Percentiles rank a stretch among this genome's conserved stretches.
These are phyloP conservation scores for Amphiduros pacificus DNA, from an alignment of 2,888 invertebrate species.

Conservation along the genomic window DNA sequence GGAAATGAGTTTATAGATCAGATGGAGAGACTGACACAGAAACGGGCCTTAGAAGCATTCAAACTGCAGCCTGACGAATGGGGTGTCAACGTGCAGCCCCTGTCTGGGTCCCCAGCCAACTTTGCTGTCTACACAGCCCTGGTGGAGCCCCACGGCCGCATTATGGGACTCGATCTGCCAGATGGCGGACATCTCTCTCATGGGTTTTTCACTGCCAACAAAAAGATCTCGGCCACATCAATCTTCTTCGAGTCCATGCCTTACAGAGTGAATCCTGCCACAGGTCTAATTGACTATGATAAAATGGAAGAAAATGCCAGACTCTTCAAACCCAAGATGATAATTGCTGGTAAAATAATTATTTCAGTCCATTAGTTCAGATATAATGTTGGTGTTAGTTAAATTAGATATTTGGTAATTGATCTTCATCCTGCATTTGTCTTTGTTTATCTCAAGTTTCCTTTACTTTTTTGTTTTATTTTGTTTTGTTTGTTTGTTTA, in stretches of 20 bases:
- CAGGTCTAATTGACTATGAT: slow-evolving; percentile 92
- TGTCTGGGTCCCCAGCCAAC: slow-evolving; percentile 97
- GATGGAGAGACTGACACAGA: slow-evolving; percentile 86
- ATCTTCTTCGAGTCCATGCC: slow-evolving; percentile 99
- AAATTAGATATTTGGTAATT: too few relatives aligned
- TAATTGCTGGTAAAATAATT: slow-evolving; percentile 75
- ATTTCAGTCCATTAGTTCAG: not conserved
- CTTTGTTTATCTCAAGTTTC: too few relatives aligned
- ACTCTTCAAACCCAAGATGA: slow-evolving; percentile 87
- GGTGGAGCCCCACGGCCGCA: slow-evolving; percentile 85
- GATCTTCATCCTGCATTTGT: too few relatives aligned
- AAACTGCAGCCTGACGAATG: slow-evolving; percentile 80
- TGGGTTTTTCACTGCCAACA: slow-evolving; percentile 85
- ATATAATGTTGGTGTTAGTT: too few relatives aligned
- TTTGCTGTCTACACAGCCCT: slow-evolving; percentile 91
- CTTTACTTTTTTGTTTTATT: too few relatives aligned
- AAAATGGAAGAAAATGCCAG: slow-evolving; percentile 78
- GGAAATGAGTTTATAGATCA: slow-evolving; percentile 96
- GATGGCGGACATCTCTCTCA: slow-evolving; percentile 86
- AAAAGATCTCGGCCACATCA: slow-evolving; percentile 94
- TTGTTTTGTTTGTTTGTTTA: too few relatives aligned
- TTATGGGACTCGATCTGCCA: slow-evolving; percentile 92
- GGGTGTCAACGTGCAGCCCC: slow-evolving; percentile 79
- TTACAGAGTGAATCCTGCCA: slow-evolving; percentile 79
- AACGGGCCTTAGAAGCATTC: slow-evolving; percentile 82